Evolutionary conservation across 2,888 invertebrate species (phyloP).

Genomic region (Amphimallon solstitiale): DNA sequence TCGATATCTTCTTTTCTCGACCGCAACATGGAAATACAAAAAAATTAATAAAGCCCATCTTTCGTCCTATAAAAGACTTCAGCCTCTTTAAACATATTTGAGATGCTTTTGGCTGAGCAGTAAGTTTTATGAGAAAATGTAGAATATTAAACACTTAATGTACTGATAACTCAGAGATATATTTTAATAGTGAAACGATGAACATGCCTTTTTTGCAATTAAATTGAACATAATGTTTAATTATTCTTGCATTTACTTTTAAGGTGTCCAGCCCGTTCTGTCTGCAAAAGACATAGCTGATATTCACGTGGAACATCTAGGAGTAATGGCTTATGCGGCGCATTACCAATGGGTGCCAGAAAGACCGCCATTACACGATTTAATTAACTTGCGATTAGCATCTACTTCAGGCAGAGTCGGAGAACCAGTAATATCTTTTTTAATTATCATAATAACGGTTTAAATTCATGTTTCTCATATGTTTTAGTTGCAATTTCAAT

Average conservation of each 20-base stretch:
- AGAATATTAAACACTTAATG: too few relatives aligned
- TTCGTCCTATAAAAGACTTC: too few relatives aligned
- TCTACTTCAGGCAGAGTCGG: constrained; percentile 87
- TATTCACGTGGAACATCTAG: constrained; percentile 94
- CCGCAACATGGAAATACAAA: too few relatives aligned
- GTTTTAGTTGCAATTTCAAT: constrained; percentile 79
- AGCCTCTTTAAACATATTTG: too few relatives aligned
- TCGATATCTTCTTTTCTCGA: too few relatives aligned
- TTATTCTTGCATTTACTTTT: constrained; percentile 34
- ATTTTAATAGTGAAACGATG: too few relatives aligned
- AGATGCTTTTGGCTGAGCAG: too few relatives aligned
- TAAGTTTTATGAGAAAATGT: too few relatives aligned
- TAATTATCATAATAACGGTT: neutral
- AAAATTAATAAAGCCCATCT: too few relatives aligned
- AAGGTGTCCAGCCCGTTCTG: constrained; percentile 88
- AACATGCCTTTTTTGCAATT: too few relatives aligned
- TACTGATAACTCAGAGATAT: too few relatives aligned
- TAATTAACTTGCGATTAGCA: constrained; percentile 82
- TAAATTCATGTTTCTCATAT: neutral
- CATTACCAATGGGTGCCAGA: constrained; percentile 91
- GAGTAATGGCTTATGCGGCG: constrained; percentile 97
- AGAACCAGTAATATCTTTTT: constrained; percentile 75
- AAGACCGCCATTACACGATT: constrained; percentile 83
- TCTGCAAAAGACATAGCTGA: constrained; percentile 95
- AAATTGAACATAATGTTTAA: neutral